These are phyloP conservation scores for Melanargia galathea DNA, from an alignment of 2,888 invertebrate genomes.

Conservation along the genomic window DNA sequence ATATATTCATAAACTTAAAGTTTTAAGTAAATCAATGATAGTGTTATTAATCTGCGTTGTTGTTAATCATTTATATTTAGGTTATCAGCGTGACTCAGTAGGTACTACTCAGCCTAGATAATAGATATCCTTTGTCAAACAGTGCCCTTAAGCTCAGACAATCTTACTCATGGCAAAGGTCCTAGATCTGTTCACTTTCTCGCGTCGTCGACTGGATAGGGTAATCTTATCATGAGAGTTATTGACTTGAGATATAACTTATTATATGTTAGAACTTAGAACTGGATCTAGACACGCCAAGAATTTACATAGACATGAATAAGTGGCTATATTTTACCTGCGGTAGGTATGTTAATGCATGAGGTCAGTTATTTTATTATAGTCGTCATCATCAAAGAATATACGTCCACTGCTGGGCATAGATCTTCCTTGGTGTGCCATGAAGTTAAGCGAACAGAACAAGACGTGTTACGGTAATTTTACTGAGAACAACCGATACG, in stretches of 20 bases:
- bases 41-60: not conserved
- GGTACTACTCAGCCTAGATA: conserved; percentile 20
- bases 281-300: conserved; percentile 15
- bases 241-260: conserved; percentile 26
- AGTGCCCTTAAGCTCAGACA: conserved; percentile 27
- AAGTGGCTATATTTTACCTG: not conserved
- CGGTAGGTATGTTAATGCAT: not conserved
- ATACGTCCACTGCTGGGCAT: too few species aligned
- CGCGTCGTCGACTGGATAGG: conserved; percentile 23
- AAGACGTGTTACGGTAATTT: conserved; percentile 15
- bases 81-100: conserved; percentile 28
- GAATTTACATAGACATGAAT: conserved; percentile 15
- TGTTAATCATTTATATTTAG: conserved; percentile 11
- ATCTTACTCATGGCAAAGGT: conserved; percentile 37
- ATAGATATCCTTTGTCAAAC: conserved; percentile 36
- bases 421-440: too few species aligned
- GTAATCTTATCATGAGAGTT: conserved; percentile 30
- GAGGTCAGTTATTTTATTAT: too few species aligned
- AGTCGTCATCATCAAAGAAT: too few species aligned
- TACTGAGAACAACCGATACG: conserved; percentile 24
- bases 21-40: not conserved
- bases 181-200: conserved; percentile 38
- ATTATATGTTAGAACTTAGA: conserved; percentile 18
- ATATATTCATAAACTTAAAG: too few species aligned
- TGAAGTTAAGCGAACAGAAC: conserved; percentile 4